Percentiles rank a stretch among this genome's conserved stretches.
phyloP scores from a whole-genome alignment of 1,140 invertebrate species.

The Euborellia annulipes region DNA sequence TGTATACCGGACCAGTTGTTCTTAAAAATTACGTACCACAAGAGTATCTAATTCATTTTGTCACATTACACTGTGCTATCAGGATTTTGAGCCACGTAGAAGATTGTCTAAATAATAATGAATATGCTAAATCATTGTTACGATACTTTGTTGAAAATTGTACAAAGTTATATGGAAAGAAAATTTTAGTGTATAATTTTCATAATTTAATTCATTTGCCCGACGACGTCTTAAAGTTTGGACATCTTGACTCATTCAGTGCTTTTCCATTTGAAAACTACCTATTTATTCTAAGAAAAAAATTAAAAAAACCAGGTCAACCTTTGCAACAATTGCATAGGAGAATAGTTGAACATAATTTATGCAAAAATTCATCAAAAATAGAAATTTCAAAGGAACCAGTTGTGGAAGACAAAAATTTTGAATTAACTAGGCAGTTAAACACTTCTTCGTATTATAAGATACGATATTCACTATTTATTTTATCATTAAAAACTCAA shows the following conservation, averaged over 20 bases:
- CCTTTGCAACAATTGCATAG: too few species aligned
- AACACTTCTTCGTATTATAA: too few species aligned
- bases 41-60: conserved; percentile 8
- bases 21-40: conserved; percentile 4
- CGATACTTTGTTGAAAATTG: conserved; percentile 20
- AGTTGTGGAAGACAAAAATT: too few species aligned
- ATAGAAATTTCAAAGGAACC: too few species aligned
- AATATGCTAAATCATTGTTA: conserved; percentile 21
- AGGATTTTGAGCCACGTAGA: conserved; percentile 10
- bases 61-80: conserved; percentile 12
- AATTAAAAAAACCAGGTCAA: too few species aligned
- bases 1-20: conserved; percentile 14
- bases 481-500: too few species aligned
- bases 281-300: too few species aligned
- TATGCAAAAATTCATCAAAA: too few species aligned
- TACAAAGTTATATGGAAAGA: conserved; percentile 17
- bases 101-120: too few species aligned
- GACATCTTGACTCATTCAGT: conserved; percentile 21
- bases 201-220: conserved; percentile 24
- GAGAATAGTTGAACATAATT: too few species aligned
- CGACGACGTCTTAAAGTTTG: conserved; percentile 22
- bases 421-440: too few species aligned
- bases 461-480: too few species aligned
- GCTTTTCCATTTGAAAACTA: conserved; percentile 26
- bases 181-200: conserved; percentile 24